A percentile compares a stretch with the other conserved stretches of the same genome.
Evolutionary conservation across 2,888 invertebrate genomes (phyloP).

Genomic region (Anthoptus insignis): DNA sequence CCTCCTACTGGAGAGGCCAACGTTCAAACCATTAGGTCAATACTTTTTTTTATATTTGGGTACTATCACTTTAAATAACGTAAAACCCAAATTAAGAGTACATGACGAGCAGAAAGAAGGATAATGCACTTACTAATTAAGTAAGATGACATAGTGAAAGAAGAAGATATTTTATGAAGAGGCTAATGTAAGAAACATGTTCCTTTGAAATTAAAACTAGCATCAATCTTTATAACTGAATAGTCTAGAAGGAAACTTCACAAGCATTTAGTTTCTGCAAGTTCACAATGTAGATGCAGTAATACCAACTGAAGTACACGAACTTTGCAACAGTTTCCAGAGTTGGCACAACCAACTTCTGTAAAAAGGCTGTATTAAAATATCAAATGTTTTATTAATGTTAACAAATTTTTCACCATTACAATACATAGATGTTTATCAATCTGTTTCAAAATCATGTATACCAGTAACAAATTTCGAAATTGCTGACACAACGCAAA

Average conservation of each 20-base stretch:
- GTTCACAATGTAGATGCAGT: slow-evolving; percentile 26
- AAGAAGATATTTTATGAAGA: slow-evolving; percentile 13
- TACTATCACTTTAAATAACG: neutral
- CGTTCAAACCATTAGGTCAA: no score
- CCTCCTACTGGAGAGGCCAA: no score
- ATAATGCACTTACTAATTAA: neutral
- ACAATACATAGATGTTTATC: neutral
- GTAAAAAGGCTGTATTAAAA: slow-evolving; percentile 14
- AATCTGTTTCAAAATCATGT: slow-evolving; percentile 17
- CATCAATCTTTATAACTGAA: slow-evolving; percentile 36
- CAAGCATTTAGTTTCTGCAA: slow-evolving; percentile 26
- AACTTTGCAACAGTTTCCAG: slow-evolving; percentile 31
- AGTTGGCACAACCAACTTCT: slow-evolving; percentile 27
- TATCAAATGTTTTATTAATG: neutral
- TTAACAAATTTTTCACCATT: neutral
- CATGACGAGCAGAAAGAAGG: neutral
- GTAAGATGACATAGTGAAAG: neutral
- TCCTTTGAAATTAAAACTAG: slow-evolving; percentile 22
- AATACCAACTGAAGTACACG: slow-evolving; percentile 30
- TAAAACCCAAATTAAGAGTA: neutral
- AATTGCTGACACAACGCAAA: slow-evolving; percentile 30
- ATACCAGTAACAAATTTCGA: slow-evolving; percentile 22
- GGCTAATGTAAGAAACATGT: slow-evolving; percentile 27
- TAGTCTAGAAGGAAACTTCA: slow-evolving; percentile 29
- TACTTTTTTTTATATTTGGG: no score